Percentiles rank a stretch among this genome's conserved stretches.
Conservation (phyloP, 2,888 invertebrate species). For the Pollenia labialis region DNA sequence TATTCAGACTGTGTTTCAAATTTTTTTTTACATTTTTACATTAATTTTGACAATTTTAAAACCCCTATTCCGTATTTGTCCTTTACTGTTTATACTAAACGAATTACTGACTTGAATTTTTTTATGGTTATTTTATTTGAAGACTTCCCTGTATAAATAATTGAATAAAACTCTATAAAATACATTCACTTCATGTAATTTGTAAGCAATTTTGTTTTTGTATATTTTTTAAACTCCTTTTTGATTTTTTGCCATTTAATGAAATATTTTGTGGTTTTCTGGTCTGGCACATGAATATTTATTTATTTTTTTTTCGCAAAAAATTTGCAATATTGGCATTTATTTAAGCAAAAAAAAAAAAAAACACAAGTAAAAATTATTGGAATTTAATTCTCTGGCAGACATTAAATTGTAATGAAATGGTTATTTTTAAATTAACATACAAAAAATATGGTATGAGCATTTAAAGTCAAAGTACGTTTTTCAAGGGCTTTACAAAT, state of each 20-base stretch:
- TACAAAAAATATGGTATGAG: background rate
- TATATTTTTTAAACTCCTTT: constrained; percentile 35
- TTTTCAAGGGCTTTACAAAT: constrained; percentile 1
- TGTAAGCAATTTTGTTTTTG: constrained; percentile 34
- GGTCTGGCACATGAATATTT: background rate
- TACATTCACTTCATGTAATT: constrained; percentile 65
- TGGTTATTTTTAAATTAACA: background rate
- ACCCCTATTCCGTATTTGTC: background rate
- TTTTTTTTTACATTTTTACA: background rate
- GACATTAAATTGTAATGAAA: constrained; percentile 30
- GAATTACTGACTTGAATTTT: constrained; percentile 1
- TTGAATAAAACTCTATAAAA: constrained; percentile 25
- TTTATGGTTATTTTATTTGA: constrained; percentile 43
- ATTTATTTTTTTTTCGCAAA: background rate
- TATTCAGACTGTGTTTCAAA: no score
- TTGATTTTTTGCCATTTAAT: constrained; percentile 42
- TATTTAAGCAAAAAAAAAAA: constrained; percentile 30
- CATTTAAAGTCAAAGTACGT: background rate
- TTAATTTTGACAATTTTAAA: background rate
- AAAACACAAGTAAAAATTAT: constrained; percentile 39
- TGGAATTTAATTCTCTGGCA: constrained; percentile 49
- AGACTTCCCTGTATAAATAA: constrained; percentile 55
- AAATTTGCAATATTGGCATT: constrained; percentile 63
- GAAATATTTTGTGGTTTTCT: constrained; percentile 59
- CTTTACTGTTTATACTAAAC: constrained; percentile 21